Evolutionary conservation across 2,888 invertebrate species (phyloP), one percentile per base, ranked within the genome.

Genomic region (Pristionchus japonicus): DNA sequence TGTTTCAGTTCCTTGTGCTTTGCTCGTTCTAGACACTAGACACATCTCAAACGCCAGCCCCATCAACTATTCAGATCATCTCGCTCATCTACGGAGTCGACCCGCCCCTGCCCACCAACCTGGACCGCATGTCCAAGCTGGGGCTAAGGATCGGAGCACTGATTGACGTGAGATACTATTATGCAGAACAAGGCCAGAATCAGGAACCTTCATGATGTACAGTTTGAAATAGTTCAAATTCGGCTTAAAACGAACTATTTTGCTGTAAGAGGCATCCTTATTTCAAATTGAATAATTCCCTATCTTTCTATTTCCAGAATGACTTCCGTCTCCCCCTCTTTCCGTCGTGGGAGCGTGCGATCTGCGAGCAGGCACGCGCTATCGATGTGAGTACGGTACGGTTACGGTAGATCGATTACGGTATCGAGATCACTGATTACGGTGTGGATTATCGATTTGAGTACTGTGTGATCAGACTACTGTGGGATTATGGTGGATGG

Each of bases 281-380:
- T n/a, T n/a, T n/a, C n/a, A n/a, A n/a, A n/a, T n/a, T n/a, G n/a
- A n/a, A n/a, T n/a, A n/a, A n/a, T n/a, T n/a, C n/a, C n/a, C n/a
- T n/a, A n/a, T 57, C 20, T 23, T 20, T 13, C 9, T 9, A 47
- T 47, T 57, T 57, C 4, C 2, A 64, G 64, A 27, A 6, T 1
- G 84, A 84, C 34, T 34, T 84, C 37, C 3, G 34, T 1, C 37
- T 1, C 47, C 52, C 3, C 1, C 15, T 86, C n/a, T 86, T 74
- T 20, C 74, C 86, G 34, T 9, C 47, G 15, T 86, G 86, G 86
- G 86, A 86, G 74, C 43, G 74, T 6, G 49, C 34, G 11, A 43
- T 86, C 31, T 57, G 52, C 49, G 13, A 27, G 13, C 23, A 74
- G 74, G 86, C 86, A 1, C 27, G 70, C n/a, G 70, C 70, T 11